Percentiles rank a stretch among this genome's conserved stretches.
These are phyloP conservation scores for Yponomeuta plumbellus DNA, from an alignment of 2,888 invertebrate species.

Conservation along the genomic window DNA sequence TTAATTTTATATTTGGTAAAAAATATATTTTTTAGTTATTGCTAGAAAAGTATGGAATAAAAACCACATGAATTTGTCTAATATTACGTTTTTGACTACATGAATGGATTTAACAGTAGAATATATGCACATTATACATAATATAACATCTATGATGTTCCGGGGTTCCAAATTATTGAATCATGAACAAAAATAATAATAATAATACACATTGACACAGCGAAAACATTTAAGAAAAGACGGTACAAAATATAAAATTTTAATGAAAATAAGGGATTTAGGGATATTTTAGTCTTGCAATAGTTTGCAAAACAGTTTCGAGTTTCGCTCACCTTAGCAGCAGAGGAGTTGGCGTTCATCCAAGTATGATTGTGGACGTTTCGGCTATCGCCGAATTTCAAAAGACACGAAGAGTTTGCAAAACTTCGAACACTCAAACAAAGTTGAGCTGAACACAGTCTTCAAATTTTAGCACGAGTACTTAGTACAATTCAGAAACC, in stretches of 20 bases:
- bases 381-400: conserved; percentile 59
- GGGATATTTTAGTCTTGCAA: background rate
- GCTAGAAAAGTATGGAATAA: too few species aligned
- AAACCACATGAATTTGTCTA: too few species aligned
- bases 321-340: conserved; percentile 64
- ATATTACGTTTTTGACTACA: too few species aligned
- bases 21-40: too few species aligned
- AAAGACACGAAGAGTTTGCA: conserved; percentile 31
- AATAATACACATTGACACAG: conserved; percentile 36
- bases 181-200: conserved; percentile 36
- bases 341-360: conserved; percentile 71
- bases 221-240: conserved; percentile 47
- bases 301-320: conserved; percentile 31
- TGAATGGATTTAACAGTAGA: too few species aligned
- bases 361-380: conserved; percentile 61
- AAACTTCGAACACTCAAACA: conserved; percentile 38
- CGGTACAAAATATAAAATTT: conserved; percentile 41
- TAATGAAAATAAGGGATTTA: background rate
- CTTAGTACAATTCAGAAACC: background rate
- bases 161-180: conserved; percentile 12
- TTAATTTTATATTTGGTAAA: too few species aligned
- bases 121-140: background rate
- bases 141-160: too few species aligned
- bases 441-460: conserved; percentile 42
- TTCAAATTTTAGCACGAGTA: conserved; percentile 46